A percentile compares a stretch with the other conserved stretches of the same genome.
These are phyloP conservation scores for Vanessa cardui DNA, from an alignment of 2,888 invertebrate genomes.

Conservation along the genomic window DNA sequence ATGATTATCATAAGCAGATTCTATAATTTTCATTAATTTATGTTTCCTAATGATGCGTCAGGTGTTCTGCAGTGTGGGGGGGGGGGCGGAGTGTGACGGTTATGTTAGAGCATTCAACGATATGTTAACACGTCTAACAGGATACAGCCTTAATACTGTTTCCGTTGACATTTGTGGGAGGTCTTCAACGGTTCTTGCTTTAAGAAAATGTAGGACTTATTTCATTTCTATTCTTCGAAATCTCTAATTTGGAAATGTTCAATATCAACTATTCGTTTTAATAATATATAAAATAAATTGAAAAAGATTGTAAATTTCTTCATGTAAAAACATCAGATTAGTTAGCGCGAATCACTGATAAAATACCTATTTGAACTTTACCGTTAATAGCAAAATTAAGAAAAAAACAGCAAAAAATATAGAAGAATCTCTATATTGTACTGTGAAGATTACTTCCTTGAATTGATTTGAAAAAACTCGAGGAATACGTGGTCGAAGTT, in stretches of 20 bases:
- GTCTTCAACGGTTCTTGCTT: slow-evolving; percentile 30
- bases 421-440: slow-evolving; percentile 9
- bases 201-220: slow-evolving; percentile 9
- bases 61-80: neutral
- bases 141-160: slow-evolving; percentile 41
- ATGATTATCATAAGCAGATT: no score
- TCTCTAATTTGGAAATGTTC: no score
- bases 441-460: slow-evolving; percentile 25
- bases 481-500: slow-evolving; percentile 27
- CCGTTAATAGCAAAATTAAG: neutral
- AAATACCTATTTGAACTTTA: neutral
- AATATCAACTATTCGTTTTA: no score
- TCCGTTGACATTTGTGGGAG: slow-evolving; percentile 41
- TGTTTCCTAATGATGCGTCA: no score
- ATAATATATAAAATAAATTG: no score
- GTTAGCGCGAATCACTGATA: no score
- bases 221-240: neutral
- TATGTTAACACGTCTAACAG: slow-evolving; percentile 37
- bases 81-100: slow-evolving; percentile 14
- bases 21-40: no score
- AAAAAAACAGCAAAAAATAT: slow-evolving; percentile 18
- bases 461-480: slow-evolving; percentile 27
- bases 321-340: neutral
- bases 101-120: slow-evolving; percentile 19
- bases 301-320: neutral